Percentiles rank a stretch among this genome's conserved stretches.
Conservation (phyloP, 2,888 invertebrate genomes). For the Clepsis dumicolana region DNA sequence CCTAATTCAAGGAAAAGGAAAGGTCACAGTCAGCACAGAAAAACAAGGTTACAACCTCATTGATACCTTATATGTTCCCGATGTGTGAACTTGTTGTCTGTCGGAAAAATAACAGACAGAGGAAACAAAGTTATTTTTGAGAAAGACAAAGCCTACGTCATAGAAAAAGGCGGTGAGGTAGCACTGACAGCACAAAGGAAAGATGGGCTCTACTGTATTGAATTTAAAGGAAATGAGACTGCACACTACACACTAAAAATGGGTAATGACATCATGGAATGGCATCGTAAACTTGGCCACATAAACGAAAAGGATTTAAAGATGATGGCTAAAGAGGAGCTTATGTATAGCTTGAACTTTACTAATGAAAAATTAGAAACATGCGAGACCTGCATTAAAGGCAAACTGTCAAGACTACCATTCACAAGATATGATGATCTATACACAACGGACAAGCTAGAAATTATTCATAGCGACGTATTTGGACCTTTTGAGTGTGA, state of each 20-base stretch:
- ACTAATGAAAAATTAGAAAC: constrained; percentile 6
- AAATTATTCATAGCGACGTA: too few species aligned
- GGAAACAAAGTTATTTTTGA: background rate
- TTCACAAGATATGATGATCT: background rate
- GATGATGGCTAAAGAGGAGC: constrained; percentile 4
- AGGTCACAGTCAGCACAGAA: background rate
- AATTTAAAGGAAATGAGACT: background rate
- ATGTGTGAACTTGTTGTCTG: too few species aligned
- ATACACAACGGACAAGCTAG: too few species aligned
- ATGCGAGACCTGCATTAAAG: constrained; percentile 16
- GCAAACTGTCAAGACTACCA: constrained; percentile 6
- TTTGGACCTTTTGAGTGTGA: too few species aligned
- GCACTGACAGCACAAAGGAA: background rate
- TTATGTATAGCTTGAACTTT: constrained; percentile 12
- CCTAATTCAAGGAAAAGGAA: background rate
- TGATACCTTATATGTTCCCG: background rate
- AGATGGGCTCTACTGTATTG: background rate
- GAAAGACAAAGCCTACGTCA: background rate
- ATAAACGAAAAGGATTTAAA: background rate
- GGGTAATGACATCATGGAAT: background rate
- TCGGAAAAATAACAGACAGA: too few species aligned
- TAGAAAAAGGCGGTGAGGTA: background rate
- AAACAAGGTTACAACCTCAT: background rate
- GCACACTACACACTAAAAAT: background rate
- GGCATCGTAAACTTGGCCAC: background rate